Evolutionary conservation across 2,113 vertebrate genomes (phyloP), one percentile per base, ranked within the genome.

Genomic region (Hemicordylus capensis): DNA sequence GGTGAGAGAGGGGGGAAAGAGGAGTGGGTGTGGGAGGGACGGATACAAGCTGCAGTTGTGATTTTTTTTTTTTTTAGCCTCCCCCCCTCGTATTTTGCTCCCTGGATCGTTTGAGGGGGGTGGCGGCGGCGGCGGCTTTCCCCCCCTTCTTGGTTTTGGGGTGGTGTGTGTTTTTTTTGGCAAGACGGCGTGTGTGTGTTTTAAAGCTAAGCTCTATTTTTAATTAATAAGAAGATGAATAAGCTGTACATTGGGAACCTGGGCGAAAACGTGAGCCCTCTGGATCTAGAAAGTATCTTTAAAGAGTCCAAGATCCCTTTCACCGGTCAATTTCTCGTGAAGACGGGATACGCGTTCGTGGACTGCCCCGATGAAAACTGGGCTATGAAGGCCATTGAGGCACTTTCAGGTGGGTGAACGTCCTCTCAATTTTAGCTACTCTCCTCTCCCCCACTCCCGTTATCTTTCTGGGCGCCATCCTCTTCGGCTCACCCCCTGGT

Each of bases 171-270:
- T n/a, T n/a, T 84, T 59, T 37, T 56, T 88, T 86, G 90, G 86
- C 86, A 89, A 91, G 81, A 76, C 87, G 90, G 81, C 6, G 92
- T 85, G 89, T 92, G 91, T 80, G 88, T 88, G 87, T 22, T 44
- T 44, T 26, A 20, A 82, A 83, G 63, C 42, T 81, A 81, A 84
- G 85, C 80, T 95, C 90, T 78, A 82, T 86, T 86, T 80, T 90
- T 80, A 92, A 95, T 93, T 90, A 58, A 89, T 92, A 88, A 87
- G 94, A 98, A 96, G 96, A 99, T 99, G 98, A 99, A 99, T 96
- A 99, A 99, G 97, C 97, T 99, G 89, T 99, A 99, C 91, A 98
- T 99, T 92, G 98, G 98, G 81, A 99, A 99, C 95, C 97, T 99
- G 94, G 98, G 98, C 96, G 98, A 99, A 92, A 97, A 97, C 96